Evolutionary conservation across 2,113 vertebrate species (phyloP), one percentile per base, ranked within the genome.

Genomic region (Corydoras sp.): DNA sequence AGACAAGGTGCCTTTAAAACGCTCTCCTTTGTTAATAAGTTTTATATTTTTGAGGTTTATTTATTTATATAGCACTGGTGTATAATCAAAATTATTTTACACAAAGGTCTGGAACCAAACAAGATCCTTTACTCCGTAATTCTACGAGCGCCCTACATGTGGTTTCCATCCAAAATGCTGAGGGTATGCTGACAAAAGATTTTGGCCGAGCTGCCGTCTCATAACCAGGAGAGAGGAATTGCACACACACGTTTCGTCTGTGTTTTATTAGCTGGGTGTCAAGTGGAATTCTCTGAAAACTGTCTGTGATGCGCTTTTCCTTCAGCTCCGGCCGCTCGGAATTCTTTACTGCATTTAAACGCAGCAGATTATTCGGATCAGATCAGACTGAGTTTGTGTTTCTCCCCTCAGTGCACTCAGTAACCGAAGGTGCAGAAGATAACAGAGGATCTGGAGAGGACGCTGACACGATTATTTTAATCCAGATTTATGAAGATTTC

Each of bases 401-500:
- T 43, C 35, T 43, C 4, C 35, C 35, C 35, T 43, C 35, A 43
- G 35, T 43, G 35, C 35, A 43, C 35, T 43, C 35, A 43, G 35
- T 43, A 43, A 43, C 35, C 35, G 35, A 43, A 43, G 35, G 35
- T 43, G 35, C 35, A 43, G 5, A 18, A 64, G 62, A 53, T 53
- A 53, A 4, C 50, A 63, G 50, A 71, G 24, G 35, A 50, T 72
- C 31, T 10, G 18, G 13, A 64, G 8, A 9, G 58, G 61, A 54
- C 35, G 71, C 61, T 69, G 62, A 73, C 68, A 53, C 29, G 58
- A 69, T 69, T 31, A 49, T 60, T 35, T 9, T 48, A 35, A 68
- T 65, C 11, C 50, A 48, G 65, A 35, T 31, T 73, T 68, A 61
- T 32, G 58, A 18, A 56, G 72, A 68, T 32, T 58, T 68, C 55